Base-by-base conservation (phyloP, 2,113 vertebrate genomes). In the Crotalus helleri region DNA sequence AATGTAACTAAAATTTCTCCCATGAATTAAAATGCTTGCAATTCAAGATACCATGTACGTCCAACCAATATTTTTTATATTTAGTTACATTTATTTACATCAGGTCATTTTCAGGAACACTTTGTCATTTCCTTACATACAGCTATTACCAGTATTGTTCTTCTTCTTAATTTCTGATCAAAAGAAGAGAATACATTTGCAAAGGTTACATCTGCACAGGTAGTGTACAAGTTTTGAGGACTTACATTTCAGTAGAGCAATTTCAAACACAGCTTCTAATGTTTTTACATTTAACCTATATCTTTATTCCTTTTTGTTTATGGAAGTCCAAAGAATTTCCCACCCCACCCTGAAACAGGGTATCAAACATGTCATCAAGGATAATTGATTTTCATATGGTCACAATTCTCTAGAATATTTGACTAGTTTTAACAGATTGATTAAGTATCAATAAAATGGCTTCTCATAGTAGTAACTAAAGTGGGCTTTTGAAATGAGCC, bases 361-460 rank as follows among this genome's bases (percentile, higher is more conserved):
- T 95, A 93, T 94, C 89, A 94, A 96, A 93, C 58, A 95, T 33
- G 90, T 90, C 54, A 12, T 9, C 19, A 88, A 85, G 88, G 93
- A 97, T 96, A 93, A 93, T 93, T 92, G 94, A 87, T 93, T 94
- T 97, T 93, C 33, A 94, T 55, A 86, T 0, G 2, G 91, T 93
- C 44, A 19, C 81, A 87, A 92, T 44, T 53, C 51, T 44, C 24
- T 0, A 53, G 21, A 21, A 44, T 44, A 54, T 53, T 58, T 33
- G 29, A 92, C 46, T 92, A 94, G 88, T 92, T 90, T 91, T 55
- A 46, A 95, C 88, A 95, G 29, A 23, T 51, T 86, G 86, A 87
- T 89, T 88, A 95, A 93, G 54, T n/a, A 33, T 2, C 29, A 95
- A 29, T 91, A 92, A 92, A 94, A 94, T 19, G 88, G 8, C 94